Conservation (phyloP, 2,888 invertebrate genomes). For the Chaetogeoica ovagalla region DNA sequence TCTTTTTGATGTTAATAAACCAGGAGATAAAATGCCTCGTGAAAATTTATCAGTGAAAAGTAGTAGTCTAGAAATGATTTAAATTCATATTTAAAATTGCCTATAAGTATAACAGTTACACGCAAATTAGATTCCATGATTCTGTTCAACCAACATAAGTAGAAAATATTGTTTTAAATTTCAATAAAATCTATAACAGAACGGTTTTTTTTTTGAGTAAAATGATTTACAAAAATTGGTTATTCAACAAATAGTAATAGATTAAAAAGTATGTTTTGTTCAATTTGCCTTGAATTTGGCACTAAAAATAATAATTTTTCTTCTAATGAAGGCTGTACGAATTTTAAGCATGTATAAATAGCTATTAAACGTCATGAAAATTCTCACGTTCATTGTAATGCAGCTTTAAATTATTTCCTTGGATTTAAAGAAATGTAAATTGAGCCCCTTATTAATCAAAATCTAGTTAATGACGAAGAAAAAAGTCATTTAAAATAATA, state of each 20-base stretch:
- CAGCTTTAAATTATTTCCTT: background rate
- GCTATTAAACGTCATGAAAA: slow-evolving; percentile 22
- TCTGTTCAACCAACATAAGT: background rate
- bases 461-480: background rate
- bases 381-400: background rate
- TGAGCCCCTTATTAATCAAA: slow-evolving; percentile 5
- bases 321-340: background rate
- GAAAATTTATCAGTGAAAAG: background rate
- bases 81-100: slow-evolving; percentile 3
- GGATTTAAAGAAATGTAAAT: slow-evolving; percentile 3
- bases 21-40: background rate
- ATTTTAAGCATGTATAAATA: background rate
- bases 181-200: slow-evolving; percentile 8
- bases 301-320: slow-evolving; percentile 10
- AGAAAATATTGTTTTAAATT: background rate
- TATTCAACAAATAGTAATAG: background rate
- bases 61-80: no score
- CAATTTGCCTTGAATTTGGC: slow-evolving; percentile 5
- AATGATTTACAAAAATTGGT: slow-evolving; percentile 7
- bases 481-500: background rate
- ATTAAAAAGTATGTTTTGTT: slow-evolving; percentile 7
- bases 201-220: background rate
- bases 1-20: no score
- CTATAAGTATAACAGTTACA: background rate
- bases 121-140: slow-evolving; percentile 1